Evolutionary conservation across 2,888 invertebrate genomes (phyloP).

Genomic region (Argyresthia albistria): DNA sequence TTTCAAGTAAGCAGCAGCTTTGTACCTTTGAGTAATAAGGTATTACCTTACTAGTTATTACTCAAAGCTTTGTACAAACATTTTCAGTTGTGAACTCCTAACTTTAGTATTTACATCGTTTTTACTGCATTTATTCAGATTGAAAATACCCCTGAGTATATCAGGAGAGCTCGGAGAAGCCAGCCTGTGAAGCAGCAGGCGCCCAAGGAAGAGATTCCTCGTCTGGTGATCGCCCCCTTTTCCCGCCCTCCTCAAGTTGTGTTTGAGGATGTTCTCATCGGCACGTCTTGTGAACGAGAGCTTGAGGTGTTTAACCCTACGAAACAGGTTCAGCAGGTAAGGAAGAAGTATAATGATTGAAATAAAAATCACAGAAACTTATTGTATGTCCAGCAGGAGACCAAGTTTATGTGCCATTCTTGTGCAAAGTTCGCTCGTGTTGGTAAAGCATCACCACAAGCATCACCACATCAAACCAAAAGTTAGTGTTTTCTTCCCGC

Average conservation of each 20-base stretch:
- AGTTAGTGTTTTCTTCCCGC: too few relatives aligned
- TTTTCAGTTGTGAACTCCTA: background rate
- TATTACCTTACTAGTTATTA: slow-evolving; percentile 1
- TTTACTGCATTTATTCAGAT: slow-evolving; percentile 31
- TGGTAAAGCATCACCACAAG: too few relatives aligned
- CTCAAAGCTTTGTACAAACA: background rate
- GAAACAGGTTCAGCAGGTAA: slow-evolving; percentile 50
- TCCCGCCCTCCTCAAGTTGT: slow-evolving; percentile 76
- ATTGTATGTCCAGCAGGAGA: too few relatives aligned
- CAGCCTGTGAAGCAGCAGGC: slow-evolving; percentile 31
- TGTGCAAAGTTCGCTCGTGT: too few relatives aligned
- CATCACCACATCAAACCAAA: too few relatives aligned
- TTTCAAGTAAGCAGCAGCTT: slow-evolving; percentile 38
- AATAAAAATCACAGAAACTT: too few relatives aligned
- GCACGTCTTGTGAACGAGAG: slow-evolving; percentile 62
- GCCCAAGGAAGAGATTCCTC: slow-evolving; percentile 57
- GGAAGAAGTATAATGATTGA: too few relatives aligned
- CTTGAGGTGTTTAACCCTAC: slow-evolving; percentile 74
- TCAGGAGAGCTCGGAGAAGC: slow-evolving; percentile 38
- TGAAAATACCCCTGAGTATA: slow-evolving; percentile 61
- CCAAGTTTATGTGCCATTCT: too few relatives aligned
- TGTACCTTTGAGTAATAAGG: too few relatives aligned
- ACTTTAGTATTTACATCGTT: background rate
- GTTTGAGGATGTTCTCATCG: slow-evolving; percentile 77
- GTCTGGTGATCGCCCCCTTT: slow-evolving; percentile 77